Evolutionary conservation across 2,113 vertebrate genomes (phyloP).

Genomic region (Aviceda subcristata): DNA sequence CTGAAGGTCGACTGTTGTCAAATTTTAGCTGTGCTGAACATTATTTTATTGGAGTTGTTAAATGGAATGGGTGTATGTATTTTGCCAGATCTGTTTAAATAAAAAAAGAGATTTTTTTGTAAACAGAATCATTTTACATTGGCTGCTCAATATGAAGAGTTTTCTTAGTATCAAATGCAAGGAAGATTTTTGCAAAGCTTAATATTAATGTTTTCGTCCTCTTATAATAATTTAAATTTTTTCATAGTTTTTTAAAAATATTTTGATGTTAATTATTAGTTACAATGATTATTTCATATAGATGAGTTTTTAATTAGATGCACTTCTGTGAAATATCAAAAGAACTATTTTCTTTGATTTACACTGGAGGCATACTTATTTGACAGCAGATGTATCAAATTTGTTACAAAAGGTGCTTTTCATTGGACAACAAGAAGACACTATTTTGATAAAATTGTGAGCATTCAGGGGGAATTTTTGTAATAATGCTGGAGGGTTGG

Average conservation of each 20-base stretch:
- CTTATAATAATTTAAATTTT: slow-evolving; percentile 77
- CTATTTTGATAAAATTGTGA: slow-evolving; percentile 79
- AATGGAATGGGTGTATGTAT: slow-evolving; percentile 77
- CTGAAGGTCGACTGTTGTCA: slow-evolving; percentile 76
- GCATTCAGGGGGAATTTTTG: slow-evolving; percentile 71
- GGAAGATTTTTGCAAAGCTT: slow-evolving; percentile 76
- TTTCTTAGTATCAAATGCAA: slow-evolving; percentile 74
- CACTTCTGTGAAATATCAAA: slow-evolving; percentile 82
- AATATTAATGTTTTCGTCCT: slow-evolving; percentile 75
- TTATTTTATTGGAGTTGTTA: slow-evolving; percentile 75
- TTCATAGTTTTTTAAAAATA: slow-evolving; percentile 74
- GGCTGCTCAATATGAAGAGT: slow-evolving; percentile 57
- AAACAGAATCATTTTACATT: slow-evolving; percentile 68
- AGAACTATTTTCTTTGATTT: slow-evolving; percentile 80
- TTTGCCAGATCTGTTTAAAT: slow-evolving; percentile 67
- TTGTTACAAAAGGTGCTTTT: slow-evolving; percentile 79
- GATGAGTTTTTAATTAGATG: slow-evolving; percentile 78
- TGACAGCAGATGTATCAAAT: slow-evolving; percentile 78
- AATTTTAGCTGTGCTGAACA: slow-evolving; percentile 75
- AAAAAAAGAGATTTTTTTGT: not conserved
- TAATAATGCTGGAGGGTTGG: slow-evolving; percentile 71
- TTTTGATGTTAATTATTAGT: slow-evolving; percentile 81
- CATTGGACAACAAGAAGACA: slow-evolving; percentile 74
- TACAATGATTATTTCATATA: slow-evolving; percentile 75
- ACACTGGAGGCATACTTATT: slow-evolving; percentile 82